A percentile compares a stretch with the other conserved stretches of the same genome.
Evolutionary conservation across 2,888 invertebrate genomes (phyloP).

Genomic region (Chrysotoxum bicinctum): DNA sequence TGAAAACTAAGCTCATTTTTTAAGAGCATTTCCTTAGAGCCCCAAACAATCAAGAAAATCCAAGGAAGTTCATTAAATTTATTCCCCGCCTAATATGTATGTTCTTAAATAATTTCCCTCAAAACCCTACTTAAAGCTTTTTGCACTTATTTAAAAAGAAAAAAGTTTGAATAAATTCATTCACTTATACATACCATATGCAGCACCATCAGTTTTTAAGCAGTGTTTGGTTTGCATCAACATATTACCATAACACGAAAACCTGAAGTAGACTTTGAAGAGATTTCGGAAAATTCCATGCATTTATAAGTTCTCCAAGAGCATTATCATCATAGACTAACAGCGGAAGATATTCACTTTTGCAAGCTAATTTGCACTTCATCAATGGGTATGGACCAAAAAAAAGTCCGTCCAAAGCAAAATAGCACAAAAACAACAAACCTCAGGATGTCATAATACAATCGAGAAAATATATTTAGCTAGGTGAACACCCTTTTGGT

Average conservation of each 20-base stretch:
- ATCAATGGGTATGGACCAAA: neutral
- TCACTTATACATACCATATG: neutral
- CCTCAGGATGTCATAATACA: constrained; percentile 39
- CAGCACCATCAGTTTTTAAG: neutral
- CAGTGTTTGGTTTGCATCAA: neutral
- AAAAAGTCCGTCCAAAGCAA: neutral
- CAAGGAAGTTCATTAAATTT: too few species aligned
- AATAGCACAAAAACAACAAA: constrained; percentile 12
- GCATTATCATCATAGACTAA: constrained; percentile 29
- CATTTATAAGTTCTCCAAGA: constrained; percentile 42
- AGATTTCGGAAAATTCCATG: constrained; percentile 55
- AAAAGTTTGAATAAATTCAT: neutral
- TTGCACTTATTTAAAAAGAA: too few species aligned
- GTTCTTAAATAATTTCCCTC: too few species aligned
- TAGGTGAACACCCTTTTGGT: constrained; percentile 6
- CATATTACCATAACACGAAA: neutral
- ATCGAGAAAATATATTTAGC: constrained; percentile 21
- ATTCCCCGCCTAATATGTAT: too few species aligned
- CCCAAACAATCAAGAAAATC: too few species aligned
- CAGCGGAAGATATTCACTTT: constrained; percentile 38
- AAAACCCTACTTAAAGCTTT: too few species aligned
- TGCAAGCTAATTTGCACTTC: constrained; percentile 40
- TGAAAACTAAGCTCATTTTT: too few species aligned
- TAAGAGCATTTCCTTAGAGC: too few species aligned
- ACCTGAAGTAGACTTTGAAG: constrained; percentile 28